Percentiles rank a stretch among this genome's conserved stretches.
These are phyloP conservation scores for Stramonita haemastoma DNA, from an alignment of 2,888 invertebrate species.

Conservation along the genomic window DNA sequence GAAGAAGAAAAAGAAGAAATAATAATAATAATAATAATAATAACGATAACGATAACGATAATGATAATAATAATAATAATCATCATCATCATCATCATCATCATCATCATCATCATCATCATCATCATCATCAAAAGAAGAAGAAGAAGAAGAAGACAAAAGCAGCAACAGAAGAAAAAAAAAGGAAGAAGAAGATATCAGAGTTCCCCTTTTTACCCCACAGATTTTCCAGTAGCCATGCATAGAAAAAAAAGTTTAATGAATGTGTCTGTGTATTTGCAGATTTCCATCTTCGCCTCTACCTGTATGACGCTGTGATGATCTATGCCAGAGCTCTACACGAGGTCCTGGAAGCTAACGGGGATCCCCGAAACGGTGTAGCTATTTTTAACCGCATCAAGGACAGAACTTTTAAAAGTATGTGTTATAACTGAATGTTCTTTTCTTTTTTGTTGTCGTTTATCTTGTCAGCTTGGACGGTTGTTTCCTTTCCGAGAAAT, in stretches of 20 bases:
- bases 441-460: too few relatives aligned
- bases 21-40: too few relatives aligned
- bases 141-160: background rate
- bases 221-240: background rate
- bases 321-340: constrained; percentile 88
- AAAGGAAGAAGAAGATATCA: background rate
- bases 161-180: background rate
- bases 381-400: constrained; percentile 86
- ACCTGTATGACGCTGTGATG: constrained; percentile 91
- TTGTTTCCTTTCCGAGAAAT: background rate
- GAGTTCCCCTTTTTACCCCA: background rate
- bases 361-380: constrained; percentile 83
- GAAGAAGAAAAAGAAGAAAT: too few relatives aligned
- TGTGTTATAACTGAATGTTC: background rate
- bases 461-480: too few relatives aligned
- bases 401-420: constrained; percentile 82
- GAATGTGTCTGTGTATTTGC: constrained; percentile 80
- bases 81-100: background rate
- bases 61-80: too few relatives aligned
- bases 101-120: background rate
- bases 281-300: constrained; percentile 81
- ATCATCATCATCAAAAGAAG: too few relatives aligned
- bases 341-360: constrained; percentile 84
- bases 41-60: too few relatives aligned
- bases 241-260: background rate